Percentiles rank a stretch among this genome's conserved stretches.
Evolutionary conservation across 2,113 vertebrate species (phyloP).

Genomic region (Sarotherodon lohbergeri): DNA sequence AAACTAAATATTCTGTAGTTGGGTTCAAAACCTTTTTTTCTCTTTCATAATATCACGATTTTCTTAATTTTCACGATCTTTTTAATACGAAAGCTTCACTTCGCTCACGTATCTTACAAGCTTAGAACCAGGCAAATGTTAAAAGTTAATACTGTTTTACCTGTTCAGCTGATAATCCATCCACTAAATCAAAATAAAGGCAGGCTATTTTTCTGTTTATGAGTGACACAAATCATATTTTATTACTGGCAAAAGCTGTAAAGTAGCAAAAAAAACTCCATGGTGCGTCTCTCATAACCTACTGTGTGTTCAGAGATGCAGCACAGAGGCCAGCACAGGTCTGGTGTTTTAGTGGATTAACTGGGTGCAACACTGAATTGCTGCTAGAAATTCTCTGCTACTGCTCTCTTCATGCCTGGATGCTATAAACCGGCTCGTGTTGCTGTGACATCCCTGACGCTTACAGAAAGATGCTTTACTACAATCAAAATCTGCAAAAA

Average conservation of each 20-base stretch:
- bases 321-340: neutral
- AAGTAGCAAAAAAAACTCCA: neutral
- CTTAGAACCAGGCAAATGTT: neutral
- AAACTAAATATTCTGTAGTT: neutral
- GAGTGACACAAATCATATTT: neutral
- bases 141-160: neutral
- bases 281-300: neutral
- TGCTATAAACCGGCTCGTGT: neutral
- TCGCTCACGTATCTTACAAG: neutral
- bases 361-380: neutral
- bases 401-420: neutral
- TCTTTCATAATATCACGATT: neutral
- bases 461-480: neutral
- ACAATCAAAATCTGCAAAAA: neutral
- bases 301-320: rapidly evolving
- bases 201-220: neutral
- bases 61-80: too few relatives aligned
- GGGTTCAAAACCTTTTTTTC: neutral
- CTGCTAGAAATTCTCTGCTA: neutral
- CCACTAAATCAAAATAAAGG: neutral
- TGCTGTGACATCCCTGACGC: neutral
- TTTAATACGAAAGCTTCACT: neutral
- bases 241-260: neutral
- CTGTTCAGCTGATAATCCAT: neutral
- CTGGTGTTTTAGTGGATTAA: neutral